Percentiles rank a stretch among this genome's conserved stretches.
phyloP scores from a whole-genome alignment of 2,888 invertebrate species.

The Steromphala cineraria region DNA sequence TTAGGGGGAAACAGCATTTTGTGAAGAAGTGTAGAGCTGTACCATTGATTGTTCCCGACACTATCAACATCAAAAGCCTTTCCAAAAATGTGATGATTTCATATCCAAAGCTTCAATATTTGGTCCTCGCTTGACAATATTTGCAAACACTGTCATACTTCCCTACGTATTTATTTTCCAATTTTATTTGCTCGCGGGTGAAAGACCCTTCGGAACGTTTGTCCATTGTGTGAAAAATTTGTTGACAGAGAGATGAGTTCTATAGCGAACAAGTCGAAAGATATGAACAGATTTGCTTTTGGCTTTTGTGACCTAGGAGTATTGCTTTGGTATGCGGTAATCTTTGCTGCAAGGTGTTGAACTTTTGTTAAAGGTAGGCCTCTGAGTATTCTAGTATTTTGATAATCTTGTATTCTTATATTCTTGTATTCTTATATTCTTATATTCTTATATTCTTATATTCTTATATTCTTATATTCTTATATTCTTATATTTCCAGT shows the following conservation, averaged over 20 bases:
- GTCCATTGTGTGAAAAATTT: not conserved
- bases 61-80: conserved; percentile 16
- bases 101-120: conserved; percentile 14
- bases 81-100: conserved; percentile 15
- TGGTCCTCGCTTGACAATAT: not conserved
- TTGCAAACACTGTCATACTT: conserved; percentile 5
- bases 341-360: not conserved
- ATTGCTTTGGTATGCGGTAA: conserved; percentile 9
- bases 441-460: too few species aligned
- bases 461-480: too few species aligned
- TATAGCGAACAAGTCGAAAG: not conserved
- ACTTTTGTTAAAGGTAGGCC: not conserved
- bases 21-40: not conserved
- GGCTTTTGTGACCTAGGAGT: conserved; percentile 5
- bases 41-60: not conserved
- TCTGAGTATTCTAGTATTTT: too few species aligned
- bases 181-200: conserved; percentile 12
- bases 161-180: conserved; percentile 11
- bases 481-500: too few species aligned
- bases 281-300: conserved; percentile 11
- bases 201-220: not conserved
- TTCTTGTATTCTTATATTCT: too few species aligned
- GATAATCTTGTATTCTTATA: too few species aligned
- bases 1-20: not conserved
- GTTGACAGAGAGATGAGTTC: not conserved